These are phyloP conservation scores for Lagria hirta DNA, from an alignment of 2,888 invertebrate genomes.

Conservation along the genomic window DNA sequence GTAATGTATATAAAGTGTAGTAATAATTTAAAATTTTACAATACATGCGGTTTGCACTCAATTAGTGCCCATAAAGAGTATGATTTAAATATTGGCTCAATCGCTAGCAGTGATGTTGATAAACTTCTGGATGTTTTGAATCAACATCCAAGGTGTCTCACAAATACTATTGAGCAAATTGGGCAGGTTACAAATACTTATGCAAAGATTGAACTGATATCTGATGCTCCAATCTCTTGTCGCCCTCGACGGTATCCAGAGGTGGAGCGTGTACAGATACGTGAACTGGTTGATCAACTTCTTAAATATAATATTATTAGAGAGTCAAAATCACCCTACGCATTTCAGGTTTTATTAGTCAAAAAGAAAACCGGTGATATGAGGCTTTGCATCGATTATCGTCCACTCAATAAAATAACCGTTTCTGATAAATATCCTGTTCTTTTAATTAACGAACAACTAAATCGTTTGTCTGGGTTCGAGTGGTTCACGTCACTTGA, in stretches of 20 bases:
- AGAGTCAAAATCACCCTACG: conserved; percentile 1
- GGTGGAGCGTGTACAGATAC: background rate
- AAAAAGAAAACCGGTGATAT: background rate
- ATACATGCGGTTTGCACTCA: too few relatives aligned
- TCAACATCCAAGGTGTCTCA: too few relatives aligned
- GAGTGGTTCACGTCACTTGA: background rate
- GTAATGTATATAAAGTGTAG: too few relatives aligned
- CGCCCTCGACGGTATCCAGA: conserved; percentile 1
- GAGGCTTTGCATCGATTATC: conserved; percentile 4
- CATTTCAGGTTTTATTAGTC: background rate
- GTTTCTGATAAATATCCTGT: background rate
- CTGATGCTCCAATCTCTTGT: too few relatives aligned
- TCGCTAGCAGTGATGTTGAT: too few relatives aligned
- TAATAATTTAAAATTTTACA: too few relatives aligned
- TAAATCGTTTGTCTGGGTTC: background rate
- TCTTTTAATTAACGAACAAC: conserved; percentile 2
- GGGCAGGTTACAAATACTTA: too few relatives aligned
- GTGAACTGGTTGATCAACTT: background rate
- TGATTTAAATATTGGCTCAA: too few relatives aligned
- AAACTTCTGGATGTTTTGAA: too few relatives aligned
- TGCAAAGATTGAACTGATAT: too few relatives aligned
- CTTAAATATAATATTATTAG: background rate
- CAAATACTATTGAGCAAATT: too few relatives aligned
- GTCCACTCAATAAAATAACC: conserved; percentile 3
- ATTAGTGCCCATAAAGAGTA: too few relatives aligned